Conservation (phyloP, 2,888 invertebrate species). For the Physocephala rufipes region DNA sequence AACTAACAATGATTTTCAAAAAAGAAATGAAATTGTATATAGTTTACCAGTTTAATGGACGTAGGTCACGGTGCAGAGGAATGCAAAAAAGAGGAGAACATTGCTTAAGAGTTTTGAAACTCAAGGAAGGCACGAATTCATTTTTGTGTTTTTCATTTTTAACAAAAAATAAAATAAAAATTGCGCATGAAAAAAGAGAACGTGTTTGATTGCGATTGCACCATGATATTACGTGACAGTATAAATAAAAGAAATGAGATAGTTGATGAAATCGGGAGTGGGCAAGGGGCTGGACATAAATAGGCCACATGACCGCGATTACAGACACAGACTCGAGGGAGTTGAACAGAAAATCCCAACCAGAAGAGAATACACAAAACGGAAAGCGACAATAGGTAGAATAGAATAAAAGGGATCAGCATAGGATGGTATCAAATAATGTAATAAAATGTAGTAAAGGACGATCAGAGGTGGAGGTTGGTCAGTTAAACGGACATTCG, state of each 20-base stretch:
- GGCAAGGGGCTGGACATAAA: neutral
- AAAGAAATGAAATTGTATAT: no score
- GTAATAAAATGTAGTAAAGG: neutral
- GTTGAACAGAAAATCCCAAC: no score
- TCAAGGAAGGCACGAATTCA: conserved; percentile 1
- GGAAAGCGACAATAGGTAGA: no score
- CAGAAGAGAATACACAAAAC: no score
- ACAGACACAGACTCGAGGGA: no score
- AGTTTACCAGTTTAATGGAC: no score
- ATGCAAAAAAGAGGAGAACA: neutral
- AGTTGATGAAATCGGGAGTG: neutral
- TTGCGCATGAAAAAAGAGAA: neutral
- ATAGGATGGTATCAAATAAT: no score
- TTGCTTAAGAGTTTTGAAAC: neutral
- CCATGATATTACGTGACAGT: neutral
- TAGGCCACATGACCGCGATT: conserved; percentile 1
- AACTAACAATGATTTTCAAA: no score
- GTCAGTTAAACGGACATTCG: conserved; percentile 5
- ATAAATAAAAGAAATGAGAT: neutral
- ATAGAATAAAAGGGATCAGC: no score
- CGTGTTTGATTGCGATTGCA: conserved; percentile 21
- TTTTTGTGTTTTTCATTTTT: neutral
- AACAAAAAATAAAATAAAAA: neutral
- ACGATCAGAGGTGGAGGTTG: neutral
- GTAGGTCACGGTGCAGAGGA: no score